A percentile compares a stretch with the other conserved stretches of the same genome.
Evolutionary conservation across 2,113 vertebrate genomes (phyloP).

Genomic region (Mobula birostris): DNA sequence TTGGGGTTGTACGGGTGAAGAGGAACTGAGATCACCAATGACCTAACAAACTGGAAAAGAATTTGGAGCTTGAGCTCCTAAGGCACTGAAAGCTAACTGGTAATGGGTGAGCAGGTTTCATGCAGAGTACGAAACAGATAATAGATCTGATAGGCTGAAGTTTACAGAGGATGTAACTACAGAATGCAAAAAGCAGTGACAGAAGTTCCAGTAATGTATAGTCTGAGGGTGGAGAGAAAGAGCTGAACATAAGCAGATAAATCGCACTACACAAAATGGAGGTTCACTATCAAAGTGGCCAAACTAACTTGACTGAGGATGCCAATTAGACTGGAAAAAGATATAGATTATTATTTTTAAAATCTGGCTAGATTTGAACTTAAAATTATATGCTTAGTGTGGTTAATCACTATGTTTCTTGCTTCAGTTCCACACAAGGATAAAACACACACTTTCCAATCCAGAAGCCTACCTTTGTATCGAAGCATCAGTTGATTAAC

Average conservation of each 20-base stretch:
- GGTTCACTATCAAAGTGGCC: background rate
- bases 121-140: too few species aligned
- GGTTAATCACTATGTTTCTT: background rate
- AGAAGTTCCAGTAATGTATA: background rate
- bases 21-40: too few species aligned
- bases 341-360: background rate
- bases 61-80: too few species aligned
- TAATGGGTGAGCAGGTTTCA: background rate
- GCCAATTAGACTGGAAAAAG: background rate
- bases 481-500: conserved; percentile 74
- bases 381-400: background rate
- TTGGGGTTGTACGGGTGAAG: too few species aligned
- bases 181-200: background rate
- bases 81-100: too few species aligned
- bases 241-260: background rate
- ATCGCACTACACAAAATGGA: background rate
- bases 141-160: background rate
- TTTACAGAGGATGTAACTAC: background rate
- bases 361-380: background rate
- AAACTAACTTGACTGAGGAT: background rate
- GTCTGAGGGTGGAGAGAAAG: background rate
- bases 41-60: too few species aligned
- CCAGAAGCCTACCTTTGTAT: conserved; percentile 67
- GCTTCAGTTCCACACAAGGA: background rate
- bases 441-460: background rate